These are phyloP conservation scores for Myrmecophaga tridactyla DNA, from an alignment of 2,113 vertebrate genomes.

Conservation along the genomic window DNA sequence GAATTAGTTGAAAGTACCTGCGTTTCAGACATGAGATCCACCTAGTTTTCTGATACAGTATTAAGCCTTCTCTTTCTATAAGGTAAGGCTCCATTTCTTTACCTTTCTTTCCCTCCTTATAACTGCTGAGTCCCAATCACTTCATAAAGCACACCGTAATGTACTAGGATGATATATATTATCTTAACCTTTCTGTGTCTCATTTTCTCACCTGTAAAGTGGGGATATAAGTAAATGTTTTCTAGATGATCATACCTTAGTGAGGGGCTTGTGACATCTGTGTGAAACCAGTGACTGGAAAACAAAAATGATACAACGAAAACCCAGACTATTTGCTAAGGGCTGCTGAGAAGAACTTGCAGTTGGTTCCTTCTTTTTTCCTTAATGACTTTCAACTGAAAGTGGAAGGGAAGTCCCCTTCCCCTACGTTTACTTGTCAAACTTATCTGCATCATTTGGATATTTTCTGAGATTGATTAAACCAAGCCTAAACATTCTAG, in stretches of 20 bases:
- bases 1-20: background rate
- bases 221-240: background rate
- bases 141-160: background rate
- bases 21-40: background rate
- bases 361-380: background rate
- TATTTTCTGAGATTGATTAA: background rate
- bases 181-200: too few species aligned
- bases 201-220: too few species aligned
- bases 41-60: background rate
- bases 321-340: background rate
- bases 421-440: background rate
- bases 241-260: background rate
- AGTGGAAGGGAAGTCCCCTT: background rate
- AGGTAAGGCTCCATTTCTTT: background rate
- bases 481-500: background rate
- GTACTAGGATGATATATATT: background rate
- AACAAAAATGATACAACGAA: background rate
- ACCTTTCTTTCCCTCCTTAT: background rate
- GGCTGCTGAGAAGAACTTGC: background rate
- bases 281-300: conserved; percentile 12
- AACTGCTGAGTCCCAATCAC: background rate
- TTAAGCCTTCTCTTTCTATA: background rate
- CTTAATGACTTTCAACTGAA: background rate
- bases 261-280: background rate
- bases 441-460: background rate